These are phyloP conservation scores for Alethe diademata DNA, from an alignment of 2,113 vertebrate species.

Conservation along the genomic window DNA sequence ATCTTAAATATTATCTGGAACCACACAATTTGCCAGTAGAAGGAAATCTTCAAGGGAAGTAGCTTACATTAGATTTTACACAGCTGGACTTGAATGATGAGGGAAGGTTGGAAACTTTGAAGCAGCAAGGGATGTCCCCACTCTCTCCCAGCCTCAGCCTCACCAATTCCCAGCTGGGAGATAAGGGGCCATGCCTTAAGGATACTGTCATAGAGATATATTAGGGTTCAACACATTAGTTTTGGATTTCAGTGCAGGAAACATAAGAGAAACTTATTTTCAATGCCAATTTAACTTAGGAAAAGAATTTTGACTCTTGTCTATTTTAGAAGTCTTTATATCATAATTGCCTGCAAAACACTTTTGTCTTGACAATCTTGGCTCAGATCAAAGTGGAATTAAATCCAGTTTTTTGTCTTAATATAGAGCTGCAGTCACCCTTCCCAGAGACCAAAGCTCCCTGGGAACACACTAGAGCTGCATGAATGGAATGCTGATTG, in stretches of 20 bases:
- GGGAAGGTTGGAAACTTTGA: not conserved
- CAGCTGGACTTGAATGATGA: not conserved
- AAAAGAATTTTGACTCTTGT: not conserved
- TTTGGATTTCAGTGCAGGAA: not conserved
- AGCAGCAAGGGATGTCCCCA: not conserved
- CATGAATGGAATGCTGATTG: slow-evolving; percentile 35
- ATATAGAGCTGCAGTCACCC: not conserved
- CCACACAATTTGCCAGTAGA: not conserved
- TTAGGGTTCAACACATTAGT: not conserved
- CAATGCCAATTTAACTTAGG: not conserved
- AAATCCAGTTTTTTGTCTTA: not conserved
- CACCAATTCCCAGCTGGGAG: not conserved
- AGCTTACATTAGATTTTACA: not conserved
- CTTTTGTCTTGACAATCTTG: not conserved
- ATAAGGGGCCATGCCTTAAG: not conserved
- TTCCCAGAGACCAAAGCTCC: not conserved
- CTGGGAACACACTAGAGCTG: not conserved
- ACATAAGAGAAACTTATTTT: not conserved
- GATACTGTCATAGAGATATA: not conserved
- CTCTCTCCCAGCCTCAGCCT: not conserved
- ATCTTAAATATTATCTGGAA: not conserved
- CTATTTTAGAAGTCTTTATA: not conserved
- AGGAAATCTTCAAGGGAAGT: not conserved
- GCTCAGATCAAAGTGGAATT: not conserved
- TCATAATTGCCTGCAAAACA: not conserved